phyloP scores from a whole-genome alignment of 2,113 vertebrate species.

The Lipophrys pholis region DNA sequence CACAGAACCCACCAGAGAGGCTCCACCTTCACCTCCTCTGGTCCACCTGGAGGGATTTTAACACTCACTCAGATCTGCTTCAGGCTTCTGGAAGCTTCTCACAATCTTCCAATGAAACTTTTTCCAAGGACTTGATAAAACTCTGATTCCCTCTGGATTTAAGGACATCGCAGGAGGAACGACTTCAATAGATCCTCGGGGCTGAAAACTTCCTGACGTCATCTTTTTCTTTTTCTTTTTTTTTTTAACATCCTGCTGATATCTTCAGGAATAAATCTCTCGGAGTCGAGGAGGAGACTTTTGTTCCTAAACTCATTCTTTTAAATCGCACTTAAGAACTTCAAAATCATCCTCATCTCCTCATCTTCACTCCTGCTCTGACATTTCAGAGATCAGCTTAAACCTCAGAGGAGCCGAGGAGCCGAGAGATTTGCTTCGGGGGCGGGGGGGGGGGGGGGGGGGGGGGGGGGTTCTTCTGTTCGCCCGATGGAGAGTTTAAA shows the following conservation, averaged over 20 bases:
- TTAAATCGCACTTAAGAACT: background rate
- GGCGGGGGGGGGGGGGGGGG: background rate
- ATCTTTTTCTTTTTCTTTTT: background rate
- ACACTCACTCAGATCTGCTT: no score
- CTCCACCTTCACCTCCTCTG: no score
- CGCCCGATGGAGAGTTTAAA: background rate
- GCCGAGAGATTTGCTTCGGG: slow-evolving; percentile 1
- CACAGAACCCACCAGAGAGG: no score
- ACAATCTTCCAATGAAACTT: no score
- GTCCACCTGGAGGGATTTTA: no score
- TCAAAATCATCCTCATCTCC: background rate
- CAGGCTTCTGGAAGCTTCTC: no score
- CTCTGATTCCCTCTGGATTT: background rate
- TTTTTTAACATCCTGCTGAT: background rate
- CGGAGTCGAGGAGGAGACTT: background rate
- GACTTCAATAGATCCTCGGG: background rate
- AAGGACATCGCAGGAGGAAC: background rate
- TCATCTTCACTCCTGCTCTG: background rate
- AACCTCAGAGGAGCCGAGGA: background rate
- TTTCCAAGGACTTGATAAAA: no score
- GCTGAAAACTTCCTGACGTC: background rate
- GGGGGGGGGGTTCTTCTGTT: background rate
- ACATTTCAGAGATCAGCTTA: slow-evolving; percentile 36
- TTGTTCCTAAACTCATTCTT: background rate
- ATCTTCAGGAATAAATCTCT: background rate